phyloP scores from a whole-genome alignment of 2,797 vertebrate species.

The Micromesistius poutassou region DNA sequence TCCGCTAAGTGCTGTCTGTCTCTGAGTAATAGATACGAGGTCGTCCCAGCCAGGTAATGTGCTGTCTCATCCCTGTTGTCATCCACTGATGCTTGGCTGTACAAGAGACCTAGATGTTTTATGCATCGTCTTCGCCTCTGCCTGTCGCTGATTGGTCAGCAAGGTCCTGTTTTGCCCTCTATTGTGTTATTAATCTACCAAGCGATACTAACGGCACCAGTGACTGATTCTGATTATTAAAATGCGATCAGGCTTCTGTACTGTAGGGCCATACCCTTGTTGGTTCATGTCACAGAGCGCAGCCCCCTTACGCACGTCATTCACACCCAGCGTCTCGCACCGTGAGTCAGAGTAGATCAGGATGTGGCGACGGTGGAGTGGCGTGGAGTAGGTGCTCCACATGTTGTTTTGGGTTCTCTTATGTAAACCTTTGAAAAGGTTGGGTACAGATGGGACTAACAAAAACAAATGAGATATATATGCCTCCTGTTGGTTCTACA shows the following conservation, averaged over 20 bases:
- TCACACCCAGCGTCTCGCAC: background rate
- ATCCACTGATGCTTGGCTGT: background rate
- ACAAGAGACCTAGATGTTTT: background rate
- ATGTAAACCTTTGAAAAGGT: conserved; percentile 13
- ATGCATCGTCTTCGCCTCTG: background rate
- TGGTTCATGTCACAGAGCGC: conserved; percentile 23
- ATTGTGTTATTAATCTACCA: conserved; percentile 1
- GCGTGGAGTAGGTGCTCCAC: background rate
- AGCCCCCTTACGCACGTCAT: conserved; percentile 22
- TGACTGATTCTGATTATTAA: conserved; percentile 1
- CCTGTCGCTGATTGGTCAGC: background rate
- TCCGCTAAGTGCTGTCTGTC: conserved; percentile 62
- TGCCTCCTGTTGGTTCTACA: background rate
- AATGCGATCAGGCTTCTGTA: background rate
- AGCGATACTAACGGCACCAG: background rate
- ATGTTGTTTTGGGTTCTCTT: conserved; percentile 11
- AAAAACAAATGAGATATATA: background rate
- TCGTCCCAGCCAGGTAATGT: conserved; percentile 42
- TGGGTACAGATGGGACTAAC: conserved; percentile 17
- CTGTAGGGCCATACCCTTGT: background rate
- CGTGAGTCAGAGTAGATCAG: conserved; percentile 18
- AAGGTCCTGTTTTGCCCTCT: background rate
- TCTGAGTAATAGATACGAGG: conserved; percentile 43
- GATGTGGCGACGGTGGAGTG: conserved; percentile 20
- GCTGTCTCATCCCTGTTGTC: conserved; percentile 53